Evolutionary conservation across 2,888 invertebrate genomes (phyloP).

Genomic region (Phragmatobia fuliginosa): DNA sequence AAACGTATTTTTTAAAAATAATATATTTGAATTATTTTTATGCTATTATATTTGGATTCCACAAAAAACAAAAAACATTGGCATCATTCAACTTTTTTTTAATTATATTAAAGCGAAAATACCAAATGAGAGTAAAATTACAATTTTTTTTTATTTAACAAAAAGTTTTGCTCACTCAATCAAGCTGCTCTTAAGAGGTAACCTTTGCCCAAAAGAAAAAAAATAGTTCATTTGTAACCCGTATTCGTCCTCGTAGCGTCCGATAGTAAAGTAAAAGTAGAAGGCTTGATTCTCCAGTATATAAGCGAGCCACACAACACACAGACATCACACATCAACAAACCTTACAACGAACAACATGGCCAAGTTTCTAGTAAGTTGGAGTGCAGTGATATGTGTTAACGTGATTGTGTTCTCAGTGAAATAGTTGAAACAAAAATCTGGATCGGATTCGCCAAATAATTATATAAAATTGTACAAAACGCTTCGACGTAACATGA

Average conservation of each 20-base stretch:
- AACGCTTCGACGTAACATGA: neutral
- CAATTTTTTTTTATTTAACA: neutral
- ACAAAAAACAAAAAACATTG: slow-evolving; percentile 1
- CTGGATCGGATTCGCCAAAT: slow-evolving; percentile 18
- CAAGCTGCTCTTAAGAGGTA: slow-evolving; percentile 6
- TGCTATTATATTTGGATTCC: too few species aligned
- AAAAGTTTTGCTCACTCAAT: neutral
- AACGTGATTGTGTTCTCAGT: slow-evolving; percentile 36
- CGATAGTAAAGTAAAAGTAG: slow-evolving; percentile 80
- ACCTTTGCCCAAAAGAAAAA: slow-evolving; percentile 56
- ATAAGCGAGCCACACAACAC: slow-evolving; percentile 67
- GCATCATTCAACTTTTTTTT: slow-evolving; percentile 1
- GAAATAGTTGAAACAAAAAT: slow-evolving; percentile 23
- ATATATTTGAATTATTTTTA: neutral
- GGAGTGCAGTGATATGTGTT: slow-evolving; percentile 77
- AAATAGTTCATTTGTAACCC: slow-evolving; percentile 73
- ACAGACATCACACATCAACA: slow-evolving; percentile 73
- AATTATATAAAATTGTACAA: slow-evolving; percentile 4
- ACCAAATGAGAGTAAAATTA: neutral
- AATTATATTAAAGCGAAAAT: neutral
- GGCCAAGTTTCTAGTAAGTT: slow-evolving; percentile 85
- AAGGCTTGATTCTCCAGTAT: slow-evolving; percentile 74
- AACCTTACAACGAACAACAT: slow-evolving; percentile 70
- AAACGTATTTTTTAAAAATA: neutral
- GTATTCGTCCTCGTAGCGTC: slow-evolving; percentile 74